Evolutionary conservation across 2,888 invertebrate genomes (phyloP).

Genomic region (Ormyrus nitidulus): DNA sequence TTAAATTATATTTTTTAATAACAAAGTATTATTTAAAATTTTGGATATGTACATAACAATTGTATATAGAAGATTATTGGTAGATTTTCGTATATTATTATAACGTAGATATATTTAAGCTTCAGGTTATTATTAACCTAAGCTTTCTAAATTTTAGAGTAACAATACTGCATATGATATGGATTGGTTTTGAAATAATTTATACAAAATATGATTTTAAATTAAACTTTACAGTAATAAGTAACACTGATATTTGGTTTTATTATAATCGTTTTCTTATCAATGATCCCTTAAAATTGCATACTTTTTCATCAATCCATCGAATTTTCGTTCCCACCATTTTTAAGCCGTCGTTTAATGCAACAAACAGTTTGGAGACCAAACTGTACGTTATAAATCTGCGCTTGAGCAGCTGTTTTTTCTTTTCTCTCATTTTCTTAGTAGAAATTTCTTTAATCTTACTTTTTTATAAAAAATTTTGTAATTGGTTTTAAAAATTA

Average conservation of each 20-base stretch:
- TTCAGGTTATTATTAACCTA: not conserved
- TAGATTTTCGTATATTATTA: not conserved
- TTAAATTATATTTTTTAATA: slow-evolving; percentile 8
- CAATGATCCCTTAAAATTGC: no score
- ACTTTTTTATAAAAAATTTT: slow-evolving; percentile 5
- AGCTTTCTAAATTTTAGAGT: no score
- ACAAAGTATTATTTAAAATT: slow-evolving; percentile 26
- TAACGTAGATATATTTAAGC: slow-evolving; percentile 9
- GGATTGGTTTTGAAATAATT: no score
- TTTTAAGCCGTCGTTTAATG: no score
- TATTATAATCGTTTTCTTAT: not conserved
- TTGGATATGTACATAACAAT: slow-evolving; percentile 14
- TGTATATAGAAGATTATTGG: not conserved
- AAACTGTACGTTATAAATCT: no score
- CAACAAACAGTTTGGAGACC: no score
- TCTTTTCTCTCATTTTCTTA: not conserved
- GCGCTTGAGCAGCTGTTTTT: not conserved
- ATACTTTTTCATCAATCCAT: no score
- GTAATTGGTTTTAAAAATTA: no score
- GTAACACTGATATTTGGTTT: not conserved
- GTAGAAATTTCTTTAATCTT: not conserved
- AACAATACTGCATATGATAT: no score
- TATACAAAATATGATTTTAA: no score
- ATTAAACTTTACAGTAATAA: not conserved
- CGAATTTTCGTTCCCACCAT: no score